phyloP scores from a whole-genome alignment of 2,888 invertebrate genomes.

The Chromoteleia sp. region DNA sequence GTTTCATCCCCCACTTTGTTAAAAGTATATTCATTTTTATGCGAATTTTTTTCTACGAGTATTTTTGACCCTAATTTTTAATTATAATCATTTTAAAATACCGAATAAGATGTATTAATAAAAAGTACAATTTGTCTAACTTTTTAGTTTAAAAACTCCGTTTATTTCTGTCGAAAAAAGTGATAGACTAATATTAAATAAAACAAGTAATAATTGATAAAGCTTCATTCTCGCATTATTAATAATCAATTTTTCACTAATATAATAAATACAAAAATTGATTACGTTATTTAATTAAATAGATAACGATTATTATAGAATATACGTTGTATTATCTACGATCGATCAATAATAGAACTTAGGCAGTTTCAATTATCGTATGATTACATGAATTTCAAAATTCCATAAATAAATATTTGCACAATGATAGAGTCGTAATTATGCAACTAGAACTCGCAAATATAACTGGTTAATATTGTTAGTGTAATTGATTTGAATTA shows the following conservation, averaged over 20 bases:
- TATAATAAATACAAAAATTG: background rate
- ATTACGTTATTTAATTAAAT: background rate
- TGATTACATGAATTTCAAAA: background rate
- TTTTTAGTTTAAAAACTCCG: no score
- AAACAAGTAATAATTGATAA: background rate
- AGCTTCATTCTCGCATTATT: background rate
- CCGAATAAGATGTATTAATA: no score
- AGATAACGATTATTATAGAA: background rate
- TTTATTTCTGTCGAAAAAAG: no score
- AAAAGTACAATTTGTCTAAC: no score
- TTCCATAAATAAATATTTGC: background rate
- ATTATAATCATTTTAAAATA: no score
- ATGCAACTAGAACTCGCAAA: background rate
- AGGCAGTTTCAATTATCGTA: background rate
- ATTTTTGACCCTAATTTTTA: no score
- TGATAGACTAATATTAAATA: no score
- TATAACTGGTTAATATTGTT: background rate
- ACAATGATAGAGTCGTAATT: conserved; percentile 1
- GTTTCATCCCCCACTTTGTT: no score
- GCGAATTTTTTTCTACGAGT: no score
- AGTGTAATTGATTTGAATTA: background rate
- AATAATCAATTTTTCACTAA: background rate
- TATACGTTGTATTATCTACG: background rate
- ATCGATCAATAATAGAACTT: background rate
- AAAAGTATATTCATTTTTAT: no score